Percentiles rank a stretch among this genome's conserved stretches.
Conservation (phyloP, 1,140 invertebrate genomes). For the Anastrepha obliqua region DNA sequence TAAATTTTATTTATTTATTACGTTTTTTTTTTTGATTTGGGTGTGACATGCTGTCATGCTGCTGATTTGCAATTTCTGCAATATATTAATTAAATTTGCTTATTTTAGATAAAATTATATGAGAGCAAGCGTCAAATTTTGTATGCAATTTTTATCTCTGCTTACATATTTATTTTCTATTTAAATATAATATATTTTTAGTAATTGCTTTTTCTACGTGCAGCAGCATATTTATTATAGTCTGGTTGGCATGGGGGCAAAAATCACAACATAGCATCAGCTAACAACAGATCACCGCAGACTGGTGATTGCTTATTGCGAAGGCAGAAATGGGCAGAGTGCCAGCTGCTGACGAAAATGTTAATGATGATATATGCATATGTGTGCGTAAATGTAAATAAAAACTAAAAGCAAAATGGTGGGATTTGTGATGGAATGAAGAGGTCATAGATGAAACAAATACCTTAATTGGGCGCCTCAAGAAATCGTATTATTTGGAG, state of each 20-base stretch:
- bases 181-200: background rate
- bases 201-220: background rate
- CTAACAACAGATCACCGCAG: background rate
- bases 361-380: background rate
- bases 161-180: too few relatives aligned
- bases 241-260: constrained; percentile 1
- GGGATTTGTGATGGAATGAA: too few relatives aligned
- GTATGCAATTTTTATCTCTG: too few relatives aligned
- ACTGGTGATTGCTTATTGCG: background rate
- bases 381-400: background rate
- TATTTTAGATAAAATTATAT: background rate
- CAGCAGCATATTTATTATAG: background rate
- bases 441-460: too few relatives aligned
- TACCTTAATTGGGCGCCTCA: too few relatives aligned
- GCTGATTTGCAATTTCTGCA: background rate
- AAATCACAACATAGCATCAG: background rate
- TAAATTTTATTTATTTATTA: background rate
- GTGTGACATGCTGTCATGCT: background rate
- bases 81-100: background rate
- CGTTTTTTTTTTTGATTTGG: background rate
- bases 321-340: background rate
- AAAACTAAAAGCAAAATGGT: background rate
- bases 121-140: too few relatives aligned
- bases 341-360: constrained; percentile 19
- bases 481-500: too few relatives aligned